phyloP scores from a whole-genome alignment of 2,113 vertebrate genomes.

The Ranitomeya imitator region DNA sequence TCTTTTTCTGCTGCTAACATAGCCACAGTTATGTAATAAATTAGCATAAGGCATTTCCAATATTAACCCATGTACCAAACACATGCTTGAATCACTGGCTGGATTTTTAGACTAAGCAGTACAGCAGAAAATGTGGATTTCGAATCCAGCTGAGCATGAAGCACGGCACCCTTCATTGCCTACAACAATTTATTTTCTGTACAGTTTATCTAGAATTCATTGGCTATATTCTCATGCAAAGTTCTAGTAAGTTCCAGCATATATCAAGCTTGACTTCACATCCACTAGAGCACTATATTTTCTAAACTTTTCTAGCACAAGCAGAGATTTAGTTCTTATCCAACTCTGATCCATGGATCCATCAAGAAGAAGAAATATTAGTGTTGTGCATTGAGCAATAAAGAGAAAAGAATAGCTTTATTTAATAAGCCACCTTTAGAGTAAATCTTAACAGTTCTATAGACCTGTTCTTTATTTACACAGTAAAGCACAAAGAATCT shows the following conservation, averaged over 20 bases:
- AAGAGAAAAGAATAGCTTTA: neutral
- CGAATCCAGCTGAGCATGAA: neutral
- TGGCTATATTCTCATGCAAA: constrained; percentile 17
- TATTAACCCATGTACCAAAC: neutral
- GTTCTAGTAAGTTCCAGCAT: constrained; percentile 30
- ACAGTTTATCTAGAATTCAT: neutral
- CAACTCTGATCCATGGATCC: constrained; percentile 7
- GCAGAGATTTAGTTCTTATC: constrained; percentile 9
- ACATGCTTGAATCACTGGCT: neutral
- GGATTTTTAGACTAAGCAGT: neutral
- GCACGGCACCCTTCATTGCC: neutral
- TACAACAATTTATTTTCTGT: constrained; percentile 16
- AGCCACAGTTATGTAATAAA: neutral
- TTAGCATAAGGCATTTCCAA: neutral
- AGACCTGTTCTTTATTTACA: neutral
- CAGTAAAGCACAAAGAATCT: neutral
- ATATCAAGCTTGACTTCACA: constrained; percentile 15
- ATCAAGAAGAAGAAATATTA: neutral
- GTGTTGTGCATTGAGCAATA: neutral
- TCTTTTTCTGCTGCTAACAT: neutral
- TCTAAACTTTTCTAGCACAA: neutral
- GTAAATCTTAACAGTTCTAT: neutral
- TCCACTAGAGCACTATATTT: constrained; percentile 23
- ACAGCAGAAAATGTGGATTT: neutral
- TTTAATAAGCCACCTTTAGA: neutral